Evolutionary conservation across 2,113 vertebrate genomes (phyloP).

Genomic region (Pollimyrus isidori): DNA sequence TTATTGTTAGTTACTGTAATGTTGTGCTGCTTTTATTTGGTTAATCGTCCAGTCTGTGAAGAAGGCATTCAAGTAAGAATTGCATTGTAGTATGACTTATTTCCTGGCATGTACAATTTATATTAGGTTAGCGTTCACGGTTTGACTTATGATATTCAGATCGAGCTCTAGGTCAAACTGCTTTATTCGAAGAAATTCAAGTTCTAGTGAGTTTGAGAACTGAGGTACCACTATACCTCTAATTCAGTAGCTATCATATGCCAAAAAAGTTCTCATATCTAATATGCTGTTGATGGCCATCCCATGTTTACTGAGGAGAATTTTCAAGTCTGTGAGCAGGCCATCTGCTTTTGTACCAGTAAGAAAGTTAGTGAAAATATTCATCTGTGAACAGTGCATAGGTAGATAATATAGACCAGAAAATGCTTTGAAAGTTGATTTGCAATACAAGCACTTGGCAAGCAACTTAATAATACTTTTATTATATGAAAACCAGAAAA

Average conservation of each 20-base stretch:
- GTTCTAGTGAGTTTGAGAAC: too few species aligned
- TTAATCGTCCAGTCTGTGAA: too few species aligned
- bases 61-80: too few species aligned
- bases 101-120: too few species aligned
- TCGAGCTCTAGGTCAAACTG: too few species aligned
- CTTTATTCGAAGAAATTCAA: too few species aligned
- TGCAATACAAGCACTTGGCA: background rate
- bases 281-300: background rate
- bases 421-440: background rate
- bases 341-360: background rate
- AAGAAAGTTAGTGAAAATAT: background rate
- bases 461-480: background rate
- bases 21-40: too few species aligned
- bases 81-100: too few species aligned
- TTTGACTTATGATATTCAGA: too few species aligned
- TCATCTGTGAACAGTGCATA: background rate
- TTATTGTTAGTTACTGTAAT: too few species aligned
- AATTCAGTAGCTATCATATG: background rate
- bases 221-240: too few species aligned
- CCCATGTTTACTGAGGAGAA: background rate
- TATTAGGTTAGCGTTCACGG: too few species aligned
- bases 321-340: background rate
- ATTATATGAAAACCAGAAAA: constrained; percentile 8
- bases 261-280: background rate
- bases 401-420: background rate